A percentile compares a stretch with the other conserved stretches of the same genome.
Evolutionary conservation across 2,888 invertebrate genomes (phyloP).

Genomic region (Seira ritae): DNA sequence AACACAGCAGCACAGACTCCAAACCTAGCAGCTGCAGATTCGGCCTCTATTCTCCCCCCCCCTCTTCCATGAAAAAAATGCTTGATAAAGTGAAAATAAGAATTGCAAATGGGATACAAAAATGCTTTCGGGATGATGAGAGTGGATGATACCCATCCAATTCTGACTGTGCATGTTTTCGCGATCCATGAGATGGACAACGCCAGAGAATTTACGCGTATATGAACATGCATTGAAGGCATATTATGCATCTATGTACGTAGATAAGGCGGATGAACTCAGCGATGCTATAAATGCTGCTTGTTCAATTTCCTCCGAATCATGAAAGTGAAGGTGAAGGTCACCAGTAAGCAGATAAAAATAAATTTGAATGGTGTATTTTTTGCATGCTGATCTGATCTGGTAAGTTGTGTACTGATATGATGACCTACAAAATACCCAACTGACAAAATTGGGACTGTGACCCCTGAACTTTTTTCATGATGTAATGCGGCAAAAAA

Average conservation of each 20-base stretch:
- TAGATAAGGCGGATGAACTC: background rate
- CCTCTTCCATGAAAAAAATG: background rate
- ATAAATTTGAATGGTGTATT: no score
- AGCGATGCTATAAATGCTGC: background rate
- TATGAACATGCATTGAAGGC: no score
- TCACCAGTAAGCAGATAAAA: background rate
- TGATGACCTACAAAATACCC: no score
- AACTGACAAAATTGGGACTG: background rate
- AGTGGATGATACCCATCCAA: background rate
- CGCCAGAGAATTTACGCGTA: no score
- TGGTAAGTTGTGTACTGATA: no score
- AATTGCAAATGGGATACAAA: background rate
- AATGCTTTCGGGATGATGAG: background rate
- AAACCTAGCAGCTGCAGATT: no score
- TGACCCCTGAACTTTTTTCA: conserved; percentile 4
- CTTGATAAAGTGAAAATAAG: background rate
- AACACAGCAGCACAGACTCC: no score
- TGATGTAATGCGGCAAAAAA: background rate
- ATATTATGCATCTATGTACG: no score
- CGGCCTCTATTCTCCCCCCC: background rate
- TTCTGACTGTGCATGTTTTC: no score
- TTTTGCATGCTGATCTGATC: no score
- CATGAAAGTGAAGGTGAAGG: conserved; percentile 11
- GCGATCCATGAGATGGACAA: no score
- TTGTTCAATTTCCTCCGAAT: background rate